Evolutionary conservation across 2,797 vertebrate species (phyloP), one percentile per base, ranked within the genome.

Genomic region (Anguilla marmorata): DNA sequence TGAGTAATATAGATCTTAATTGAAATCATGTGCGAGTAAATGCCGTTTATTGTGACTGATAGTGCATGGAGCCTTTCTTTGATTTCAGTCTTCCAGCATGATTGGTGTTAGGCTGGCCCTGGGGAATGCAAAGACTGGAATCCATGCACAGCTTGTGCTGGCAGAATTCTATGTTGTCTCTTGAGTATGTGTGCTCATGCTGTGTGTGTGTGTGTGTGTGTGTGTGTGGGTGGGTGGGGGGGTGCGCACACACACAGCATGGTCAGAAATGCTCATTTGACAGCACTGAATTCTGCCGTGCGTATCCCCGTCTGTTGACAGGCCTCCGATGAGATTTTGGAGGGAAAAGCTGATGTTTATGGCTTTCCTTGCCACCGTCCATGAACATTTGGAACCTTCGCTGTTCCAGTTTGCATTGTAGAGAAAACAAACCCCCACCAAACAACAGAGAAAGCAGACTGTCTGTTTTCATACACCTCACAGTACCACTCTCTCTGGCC

Each of bases 351-450:
- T 89, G 90, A 90, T 92, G 92, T 93, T 90, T 90, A 92, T 54
- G 8, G 66, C 87, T 92, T 9, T 91, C 92, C 50, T 66, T 91
- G 93, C 91, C 94, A 94, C 90, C 37, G 37, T 41, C 37, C 94
- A 92, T 92, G 93, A 95, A 94, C 93, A 91, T 90, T 86, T 92
- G 88, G 92, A 91, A 91, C 91, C 89, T 89, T 86, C 30, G 88
- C 90, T 91, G 89, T 90, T 94, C 93, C 91, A 89, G 89, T 89
- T 76, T 87, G 89, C 45, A 45, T 92, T 92, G 93, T 90, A 89
- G 92, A 90, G 89, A 92, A 93, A 93, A 92, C 90, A 92, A 92
- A 91, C 86, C 92, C 87, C 89, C 30, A 54, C 88, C 85, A 89
- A 92, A 89, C 86, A 84, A 0, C 88, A 87, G 84, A 89, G 86